Conservation (phyloP, 2,888 invertebrate genomes). For the Cantharis rustica region DNA sequence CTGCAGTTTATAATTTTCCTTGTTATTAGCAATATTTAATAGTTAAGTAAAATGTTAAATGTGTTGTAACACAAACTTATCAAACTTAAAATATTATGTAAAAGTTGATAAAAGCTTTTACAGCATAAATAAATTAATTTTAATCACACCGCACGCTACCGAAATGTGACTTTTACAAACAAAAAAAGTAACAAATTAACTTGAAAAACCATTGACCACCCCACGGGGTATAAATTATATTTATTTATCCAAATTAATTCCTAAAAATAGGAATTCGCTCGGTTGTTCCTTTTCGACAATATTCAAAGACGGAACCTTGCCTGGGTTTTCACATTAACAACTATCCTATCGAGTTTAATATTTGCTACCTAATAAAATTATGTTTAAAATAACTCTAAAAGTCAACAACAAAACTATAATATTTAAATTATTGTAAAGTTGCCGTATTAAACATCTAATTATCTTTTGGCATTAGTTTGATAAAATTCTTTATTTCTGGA, state of each 20-base stretch:
- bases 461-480: no score
- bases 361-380: not conserved
- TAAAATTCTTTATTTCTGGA: no score
- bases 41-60: constrained; percentile 12
- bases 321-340: no score
- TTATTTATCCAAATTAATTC: no score
- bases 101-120: not conserved
- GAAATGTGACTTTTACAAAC: not conserved
- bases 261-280: no score
- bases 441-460: not conserved
- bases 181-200: not conserved
- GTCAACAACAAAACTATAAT: not conserved
- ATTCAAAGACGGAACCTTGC: not conserved
- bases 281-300: no score
- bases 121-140: not conserved
- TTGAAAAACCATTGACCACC: not conserved
- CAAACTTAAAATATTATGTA: constrained; percentile 1
- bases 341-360: not conserved
- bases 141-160: not conserved
- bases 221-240: no score
- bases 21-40: constrained; percentile 6
- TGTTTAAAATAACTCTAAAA: not conserved
- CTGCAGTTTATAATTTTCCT: constrained; percentile 12
- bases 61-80: constrained; percentile 13
- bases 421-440: not conserved